Percentiles rank a stretch among this genome's conserved stretches.
Conservation (phyloP, 2,797 vertebrate genomes). For the Australoheros facetus region DNA sequence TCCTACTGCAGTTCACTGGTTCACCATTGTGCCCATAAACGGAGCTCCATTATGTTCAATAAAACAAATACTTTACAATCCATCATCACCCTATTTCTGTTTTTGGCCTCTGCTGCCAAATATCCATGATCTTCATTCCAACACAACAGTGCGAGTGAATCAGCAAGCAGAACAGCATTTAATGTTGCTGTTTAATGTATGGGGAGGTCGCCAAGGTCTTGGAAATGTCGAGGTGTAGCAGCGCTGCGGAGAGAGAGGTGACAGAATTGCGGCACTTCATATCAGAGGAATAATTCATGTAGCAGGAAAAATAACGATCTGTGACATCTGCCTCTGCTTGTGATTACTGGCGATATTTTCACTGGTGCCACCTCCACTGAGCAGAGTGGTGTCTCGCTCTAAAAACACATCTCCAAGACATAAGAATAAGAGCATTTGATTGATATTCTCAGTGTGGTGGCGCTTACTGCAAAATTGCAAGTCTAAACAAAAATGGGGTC, state of each 20-base stretch:
- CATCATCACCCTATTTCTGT: slow-evolving; percentile 50
- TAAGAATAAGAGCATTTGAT: slow-evolving; percentile 60
- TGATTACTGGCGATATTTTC: slow-evolving; percentile 53
- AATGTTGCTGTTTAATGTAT: slow-evolving; percentile 48
- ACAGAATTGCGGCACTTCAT: slow-evolving; percentile 27
- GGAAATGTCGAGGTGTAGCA: slow-evolving; percentile 29
- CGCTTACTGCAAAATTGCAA: slow-evolving; percentile 70
- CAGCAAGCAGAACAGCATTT: slow-evolving; percentile 29
- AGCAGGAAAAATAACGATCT: slow-evolving; percentile 21
- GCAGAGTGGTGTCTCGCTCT: slow-evolving; percentile 19
- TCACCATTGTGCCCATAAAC: slow-evolving; percentile 55
- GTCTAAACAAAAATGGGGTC: slow-evolving; percentile 72
- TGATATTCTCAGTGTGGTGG: slow-evolving; percentile 68
- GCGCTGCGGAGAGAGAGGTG: slow-evolving; percentile 22
- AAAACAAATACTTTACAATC: slow-evolving; percentile 63
- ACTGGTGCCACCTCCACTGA: slow-evolving; percentile 24
- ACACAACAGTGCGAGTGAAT: slow-evolving; percentile 45
- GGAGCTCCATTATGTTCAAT: slow-evolving; percentile 66
- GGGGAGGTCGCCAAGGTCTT: slow-evolving; percentile 35
- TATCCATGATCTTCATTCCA: slow-evolving; percentile 30
- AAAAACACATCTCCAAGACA: slow-evolving; percentile 18
- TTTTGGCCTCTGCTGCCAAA: slow-evolving; percentile 42
- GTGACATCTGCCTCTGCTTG: slow-evolving; percentile 60
- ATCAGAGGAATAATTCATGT: slow-evolving; percentile 67
- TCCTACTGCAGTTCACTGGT: slow-evolving; percentile 11